These are phyloP conservation scores for Phasia obesa DNA, from an alignment of 2,888 invertebrate species.

Conservation along the genomic window DNA sequence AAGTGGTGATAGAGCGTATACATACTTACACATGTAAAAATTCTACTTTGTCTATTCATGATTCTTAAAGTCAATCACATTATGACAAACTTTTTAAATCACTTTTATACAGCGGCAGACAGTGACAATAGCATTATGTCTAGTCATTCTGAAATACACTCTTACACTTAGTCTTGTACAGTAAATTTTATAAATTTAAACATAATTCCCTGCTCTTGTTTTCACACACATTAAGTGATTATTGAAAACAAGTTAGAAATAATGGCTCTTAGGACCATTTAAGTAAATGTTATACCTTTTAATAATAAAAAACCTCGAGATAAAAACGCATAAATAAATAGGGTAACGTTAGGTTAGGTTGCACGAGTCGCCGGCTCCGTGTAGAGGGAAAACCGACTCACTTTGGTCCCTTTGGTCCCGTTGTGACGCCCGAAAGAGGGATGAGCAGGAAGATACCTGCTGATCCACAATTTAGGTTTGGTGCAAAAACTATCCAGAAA, in stretches of 20 bases:
- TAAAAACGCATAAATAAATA: too few species aligned
- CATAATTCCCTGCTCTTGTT: background rate
- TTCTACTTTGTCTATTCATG: background rate
- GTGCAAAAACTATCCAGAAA: too few species aligned
- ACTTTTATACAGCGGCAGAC: constrained; percentile 20
- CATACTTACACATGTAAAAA: background rate
- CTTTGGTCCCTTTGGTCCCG: too few species aligned
- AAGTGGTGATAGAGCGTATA: constrained; percentile 11
- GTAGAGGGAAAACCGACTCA: too few species aligned
- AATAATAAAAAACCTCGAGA: constrained; percentile 25
- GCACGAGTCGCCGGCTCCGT: too few species aligned
- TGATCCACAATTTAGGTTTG: too few species aligned
- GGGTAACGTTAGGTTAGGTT: too few species aligned
- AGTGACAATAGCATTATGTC: constrained; percentile 35
- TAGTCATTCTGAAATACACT: constrained; percentile 5
- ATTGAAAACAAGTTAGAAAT: background rate
- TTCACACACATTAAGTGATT: background rate
- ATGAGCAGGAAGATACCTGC: too few species aligned
- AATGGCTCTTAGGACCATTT: constrained; percentile 53
- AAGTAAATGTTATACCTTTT: constrained; percentile 49
- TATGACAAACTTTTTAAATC: constrained; percentile 5
- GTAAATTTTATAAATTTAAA: constrained; percentile 14
- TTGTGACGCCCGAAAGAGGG: too few species aligned
- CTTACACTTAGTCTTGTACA: constrained; percentile 8
- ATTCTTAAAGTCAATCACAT: constrained; percentile 1